phyloP scores from a whole-genome alignment of 2,113 vertebrate species.

The Thryonomys swinderianus region DNA sequence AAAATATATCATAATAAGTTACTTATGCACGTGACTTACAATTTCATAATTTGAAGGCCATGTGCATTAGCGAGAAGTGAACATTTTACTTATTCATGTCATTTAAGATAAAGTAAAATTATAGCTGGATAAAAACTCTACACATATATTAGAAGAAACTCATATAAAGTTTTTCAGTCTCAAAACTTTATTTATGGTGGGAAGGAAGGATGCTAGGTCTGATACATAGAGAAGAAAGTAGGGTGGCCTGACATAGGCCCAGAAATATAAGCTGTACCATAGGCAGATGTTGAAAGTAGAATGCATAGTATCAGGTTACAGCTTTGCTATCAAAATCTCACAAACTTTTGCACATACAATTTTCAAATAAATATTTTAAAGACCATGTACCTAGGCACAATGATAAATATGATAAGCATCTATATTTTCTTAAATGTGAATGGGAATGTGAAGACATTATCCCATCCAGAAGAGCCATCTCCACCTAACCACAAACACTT shows the following conservation, averaged over 20 bases:
- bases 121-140: background rate
- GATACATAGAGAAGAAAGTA: background rate
- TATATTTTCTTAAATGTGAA: background rate
- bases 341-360: background rate
- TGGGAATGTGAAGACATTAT: background rate
- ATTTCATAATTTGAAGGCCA: background rate
- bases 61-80: background rate
- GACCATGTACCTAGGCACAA: background rate
- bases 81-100: background rate
- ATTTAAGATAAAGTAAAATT: background rate
- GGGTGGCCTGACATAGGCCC: background rate
- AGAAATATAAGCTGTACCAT: background rate
- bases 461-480: background rate
- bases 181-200: background rate
- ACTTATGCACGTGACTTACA: background rate
- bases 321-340: slow-evolving; percentile 4
- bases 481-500: background rate
- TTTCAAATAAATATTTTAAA: background rate
- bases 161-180: too few species aligned
- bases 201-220: background rate
- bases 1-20: slow-evolving; percentile 1
- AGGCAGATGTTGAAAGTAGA: background rate
- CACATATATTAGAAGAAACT: background rate
- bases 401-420: background rate
- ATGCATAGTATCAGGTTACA: background rate